Base-by-base conservation (phyloP, 1,140 invertebrate genomes). In the Trichoplusia ni region DNA sequence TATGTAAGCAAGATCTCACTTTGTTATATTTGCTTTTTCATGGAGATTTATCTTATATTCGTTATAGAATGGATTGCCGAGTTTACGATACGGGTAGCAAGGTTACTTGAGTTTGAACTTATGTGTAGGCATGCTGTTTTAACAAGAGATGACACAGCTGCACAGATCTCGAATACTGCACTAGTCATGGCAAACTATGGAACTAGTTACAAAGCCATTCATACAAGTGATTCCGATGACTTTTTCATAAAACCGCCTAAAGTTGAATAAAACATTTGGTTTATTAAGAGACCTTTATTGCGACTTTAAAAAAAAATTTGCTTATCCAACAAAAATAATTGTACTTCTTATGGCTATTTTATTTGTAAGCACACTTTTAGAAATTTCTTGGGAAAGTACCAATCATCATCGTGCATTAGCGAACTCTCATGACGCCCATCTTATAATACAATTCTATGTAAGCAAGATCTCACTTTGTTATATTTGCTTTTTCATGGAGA, bases 71-170 rank as follows among this genome's bases (percentile, higher is more conserved):
- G 73, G 56, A 38, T 83, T 3, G 51, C 54, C 4, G 59, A 71
- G 23, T 80, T 81, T 42, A 23, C 73, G 2, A 64, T 82, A 18
- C 66, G 21, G 6, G 72, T 84, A 11, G 79, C 81, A 9, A 46
- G 75, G 2, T 60, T 86, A 33, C 40, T 86, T 4, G 81, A 86
- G 56, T 86, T 78, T 60, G 81, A 86, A 19, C 29, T 83, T 3
- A 86, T 80, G 81, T 84, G 83, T 44, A 67, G 81, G 49, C 63
- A 82, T 64, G 74, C 79, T 4, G 75, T 86, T 46, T 53, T 86
- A 19, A 71, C 68, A 0, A 72, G 49, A 64, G 69, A 73, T 25
- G 37, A 64, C 7, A 13, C 23, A n/a, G n/a, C n/a, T 2, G 66
- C 53, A 5, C 67, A 71, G 47, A 29, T 69, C 5, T 71, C 73